These are phyloP conservation scores for Catagonus wagneri DNA, from an alignment of 2,113 vertebrate species.

Conservation along the genomic window DNA sequence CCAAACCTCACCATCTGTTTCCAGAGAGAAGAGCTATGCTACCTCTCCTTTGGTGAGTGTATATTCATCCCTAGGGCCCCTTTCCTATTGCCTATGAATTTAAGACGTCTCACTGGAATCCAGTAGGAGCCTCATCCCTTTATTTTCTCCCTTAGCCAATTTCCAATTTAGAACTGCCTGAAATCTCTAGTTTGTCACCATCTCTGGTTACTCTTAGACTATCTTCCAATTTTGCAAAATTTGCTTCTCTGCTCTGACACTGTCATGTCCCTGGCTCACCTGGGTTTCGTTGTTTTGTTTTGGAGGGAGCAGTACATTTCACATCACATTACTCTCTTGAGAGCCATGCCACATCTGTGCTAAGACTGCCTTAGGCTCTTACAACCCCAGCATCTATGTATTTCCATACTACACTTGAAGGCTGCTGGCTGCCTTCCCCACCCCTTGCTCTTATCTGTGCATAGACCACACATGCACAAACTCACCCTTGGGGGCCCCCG, in stretches of 20 bases:
- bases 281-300: neutral
- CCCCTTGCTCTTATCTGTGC: neutral
- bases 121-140: neutral
- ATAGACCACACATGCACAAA: neutral
- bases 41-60: too few species aligned
- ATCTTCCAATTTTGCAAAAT: constrained; percentile 23
- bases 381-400: neutral
- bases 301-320: neutral
- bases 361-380: neutral
- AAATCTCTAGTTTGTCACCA: neutral
- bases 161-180: constrained; percentile 14
- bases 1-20: neutral
- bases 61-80: neutral
- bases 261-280: neutral
- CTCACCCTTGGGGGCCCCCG: neutral
- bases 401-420: neutral
- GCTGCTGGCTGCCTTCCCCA: neutral
- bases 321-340: neutral
- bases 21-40: neutral
- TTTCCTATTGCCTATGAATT: neutral
- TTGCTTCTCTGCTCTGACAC: neutral
- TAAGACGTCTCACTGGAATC: constrained; percentile 36
- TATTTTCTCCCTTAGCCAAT: too few species aligned
- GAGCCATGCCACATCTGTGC: neutral
- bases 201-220: neutral